phyloP scores from a whole-genome alignment of 2,797 vertebrate species.

The Zenarchopterus dispar region DNA sequence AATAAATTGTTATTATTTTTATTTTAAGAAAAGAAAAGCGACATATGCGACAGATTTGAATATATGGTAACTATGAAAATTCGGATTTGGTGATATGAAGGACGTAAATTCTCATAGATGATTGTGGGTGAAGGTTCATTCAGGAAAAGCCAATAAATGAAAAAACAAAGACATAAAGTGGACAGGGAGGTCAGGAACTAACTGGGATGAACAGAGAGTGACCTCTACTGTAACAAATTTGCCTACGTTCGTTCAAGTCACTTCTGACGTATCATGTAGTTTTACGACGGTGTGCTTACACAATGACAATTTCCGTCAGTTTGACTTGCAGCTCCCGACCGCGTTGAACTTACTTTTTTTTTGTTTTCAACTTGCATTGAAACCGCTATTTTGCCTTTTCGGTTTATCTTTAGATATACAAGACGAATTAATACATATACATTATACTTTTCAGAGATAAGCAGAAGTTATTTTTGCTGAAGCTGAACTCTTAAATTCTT shows the following conservation, averaged over 20 bases:
- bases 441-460: not conserved
- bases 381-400: constrained; percentile 28
- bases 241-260: constrained; percentile 20
- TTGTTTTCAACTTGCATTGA: constrained; percentile 24
- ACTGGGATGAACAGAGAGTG: constrained; percentile 60
- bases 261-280: constrained; percentile 57
- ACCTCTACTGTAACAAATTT: constrained; percentile 58
- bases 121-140: constrained; percentile 10
- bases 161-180: not conserved
- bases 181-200: constrained; percentile 2
- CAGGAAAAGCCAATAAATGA: constrained; percentile 34
- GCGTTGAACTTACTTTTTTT: constrained; percentile 62
- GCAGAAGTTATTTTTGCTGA: constrained; percentile 35
- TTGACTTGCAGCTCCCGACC: constrained; percentile 63
- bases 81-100: not conserved
- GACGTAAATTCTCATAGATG: not conserved
- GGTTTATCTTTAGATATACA: constrained; percentile 11
- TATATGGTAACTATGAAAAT: too few relatives aligned
- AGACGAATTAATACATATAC: not conserved
- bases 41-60: too few relatives aligned
- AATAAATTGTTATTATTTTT: too few relatives aligned
- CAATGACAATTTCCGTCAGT: constrained; percentile 80
- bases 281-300: constrained; percentile 81
- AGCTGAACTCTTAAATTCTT: constrained; percentile 45
- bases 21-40: too few relatives aligned